Base-by-base conservation (phyloP, 2,797 vertebrate species). In the Xerus rutilus region DNA sequence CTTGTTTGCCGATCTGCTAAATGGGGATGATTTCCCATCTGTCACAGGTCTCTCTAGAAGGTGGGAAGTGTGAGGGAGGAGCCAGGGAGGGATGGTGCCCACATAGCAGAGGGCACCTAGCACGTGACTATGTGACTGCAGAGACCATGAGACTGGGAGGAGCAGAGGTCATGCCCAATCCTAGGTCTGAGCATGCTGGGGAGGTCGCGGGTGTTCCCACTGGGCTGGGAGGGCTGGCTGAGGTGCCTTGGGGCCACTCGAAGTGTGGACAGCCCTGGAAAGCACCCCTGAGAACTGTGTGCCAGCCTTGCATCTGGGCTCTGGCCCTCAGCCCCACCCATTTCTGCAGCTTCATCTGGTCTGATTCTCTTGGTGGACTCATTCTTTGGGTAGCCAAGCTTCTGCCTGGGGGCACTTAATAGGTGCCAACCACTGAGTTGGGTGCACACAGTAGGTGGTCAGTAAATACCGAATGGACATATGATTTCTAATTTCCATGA, bases 361-460 rank as follows among this genome's bases (percentile, higher is more conserved):
- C 43, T 73, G 74, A 15, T 11, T 32, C 35, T 82, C 25, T 49
- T 35, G 14, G 3, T 28, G 49, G 76, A 8, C 21, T 32, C 1
- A 2, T 30, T 83, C 35, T 17, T 17, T 21, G 18, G 23, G 64
- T 2, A 5, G 32, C 43, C 43, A 20, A 35, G 64, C 32, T 35
- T 21, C 21, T 11, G 21, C 25, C 10, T 25, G 17, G 57, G 8
- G 10, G 10, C 57, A 0, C 18, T 47, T 67, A 14, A 23, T 3
- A 10, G 0, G 1, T 3, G 1, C 47, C 7, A 7, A 81, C 25
- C 35, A 1, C 57, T 14, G 59, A 2, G 12, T 45, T 3, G 1
- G 32, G 52, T 10, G 59, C 59, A 62, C 64, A 32, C 2, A 14
- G 45, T 13, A 12, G 21, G 45, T 18, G 39, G 9, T 47, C 32